These are phyloP conservation scores for Meloidogyne floridensis DNA, from an alignment of 1,140 invertebrate genomes.

Conservation along the genomic window DNA sequence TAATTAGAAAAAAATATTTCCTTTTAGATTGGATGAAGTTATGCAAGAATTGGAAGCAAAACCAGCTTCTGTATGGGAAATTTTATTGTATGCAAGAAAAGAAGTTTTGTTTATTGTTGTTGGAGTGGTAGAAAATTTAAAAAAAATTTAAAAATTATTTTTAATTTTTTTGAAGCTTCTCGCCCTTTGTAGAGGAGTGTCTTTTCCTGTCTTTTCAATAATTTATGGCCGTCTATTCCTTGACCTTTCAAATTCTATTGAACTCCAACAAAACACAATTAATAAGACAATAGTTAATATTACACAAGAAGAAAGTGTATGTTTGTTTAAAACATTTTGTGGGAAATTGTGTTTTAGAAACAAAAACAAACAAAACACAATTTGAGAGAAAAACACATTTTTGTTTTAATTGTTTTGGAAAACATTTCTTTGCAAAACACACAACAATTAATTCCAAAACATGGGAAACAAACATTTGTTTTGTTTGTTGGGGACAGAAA, in stretches of 20 bases:
- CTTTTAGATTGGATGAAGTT: conserved; percentile 44
- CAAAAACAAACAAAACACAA: no score
- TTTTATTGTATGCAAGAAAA: conserved; percentile 49
- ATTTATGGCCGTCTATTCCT: conserved; percentile 61
- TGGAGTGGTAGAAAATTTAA: conserved; percentile 19
- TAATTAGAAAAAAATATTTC: conserved; percentile 57
- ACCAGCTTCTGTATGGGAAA: conserved; percentile 49
- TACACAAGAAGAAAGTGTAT: no score
- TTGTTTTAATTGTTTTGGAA: no score
- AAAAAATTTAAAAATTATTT: conserved; percentile 8
- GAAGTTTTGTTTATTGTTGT: conserved; percentile 40
- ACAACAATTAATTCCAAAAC: no score
- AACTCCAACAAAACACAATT: neutral
- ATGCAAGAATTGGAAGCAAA: conserved; percentile 52
- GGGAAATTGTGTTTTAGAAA: no score
- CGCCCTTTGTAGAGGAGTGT: conserved; percentile 53
- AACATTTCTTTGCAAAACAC: no score
- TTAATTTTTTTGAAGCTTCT: conserved; percentile 26
- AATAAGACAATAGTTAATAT: neutral
- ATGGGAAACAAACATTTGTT: no score
- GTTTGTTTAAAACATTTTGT: no score
- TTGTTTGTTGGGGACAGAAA: no score
- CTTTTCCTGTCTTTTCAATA: conserved; percentile 62
- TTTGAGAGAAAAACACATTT: no score
- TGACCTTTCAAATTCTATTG: conserved; percentile 39